Evolutionary conservation across 1,140 invertebrate genomes (phyloP).

Genomic region (Habropoda laboriosa): DNA sequence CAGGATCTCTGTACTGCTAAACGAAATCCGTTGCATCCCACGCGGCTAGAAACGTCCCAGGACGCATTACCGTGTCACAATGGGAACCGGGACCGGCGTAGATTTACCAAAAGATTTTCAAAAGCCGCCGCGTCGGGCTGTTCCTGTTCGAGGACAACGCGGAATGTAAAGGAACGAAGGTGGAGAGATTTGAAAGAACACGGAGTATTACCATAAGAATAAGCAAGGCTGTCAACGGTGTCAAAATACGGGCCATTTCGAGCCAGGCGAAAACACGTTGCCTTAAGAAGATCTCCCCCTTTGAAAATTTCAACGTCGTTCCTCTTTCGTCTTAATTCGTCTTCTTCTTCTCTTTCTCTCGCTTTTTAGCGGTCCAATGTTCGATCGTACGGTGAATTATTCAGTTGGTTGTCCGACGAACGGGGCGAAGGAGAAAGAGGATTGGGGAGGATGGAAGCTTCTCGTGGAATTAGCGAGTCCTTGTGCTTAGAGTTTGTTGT

Average conservation of each 20-base stretch:
- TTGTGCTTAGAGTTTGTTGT: neutral
- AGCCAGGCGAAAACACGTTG: conserved; percentile 26
- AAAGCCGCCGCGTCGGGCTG: conserved; percentile 26
- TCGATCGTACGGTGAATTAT: conserved; percentile 11
- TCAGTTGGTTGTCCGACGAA: neutral
- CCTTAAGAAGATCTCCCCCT: neutral
- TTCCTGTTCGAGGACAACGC: conserved; percentile 30
- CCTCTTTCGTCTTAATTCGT: conserved; percentile 6
- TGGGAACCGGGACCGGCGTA: conserved; percentile 17
- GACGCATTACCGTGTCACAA: conserved; percentile 40
- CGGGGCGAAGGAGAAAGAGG: too few species aligned
- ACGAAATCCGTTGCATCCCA: conserved; percentile 8
- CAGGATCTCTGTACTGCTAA: neutral
- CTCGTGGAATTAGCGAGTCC: neutral
- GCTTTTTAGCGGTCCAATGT: neutral
- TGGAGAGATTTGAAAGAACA: conserved; percentile 31
- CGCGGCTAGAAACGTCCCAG: conserved; percentile 11
- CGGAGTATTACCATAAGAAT: conserved; percentile 61
- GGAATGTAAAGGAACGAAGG: neutral
- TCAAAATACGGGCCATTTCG: conserved; percentile 62
- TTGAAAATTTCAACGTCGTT: conserved; percentile 45
- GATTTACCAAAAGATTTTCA: conserved; percentile 39
- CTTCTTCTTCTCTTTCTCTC: too few species aligned
- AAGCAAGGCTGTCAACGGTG: conserved; percentile 57
- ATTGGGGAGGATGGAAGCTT: too few species aligned